Conservation (phyloP, 2,888 invertebrate genomes). For the Drosophila anomalata region DNA sequence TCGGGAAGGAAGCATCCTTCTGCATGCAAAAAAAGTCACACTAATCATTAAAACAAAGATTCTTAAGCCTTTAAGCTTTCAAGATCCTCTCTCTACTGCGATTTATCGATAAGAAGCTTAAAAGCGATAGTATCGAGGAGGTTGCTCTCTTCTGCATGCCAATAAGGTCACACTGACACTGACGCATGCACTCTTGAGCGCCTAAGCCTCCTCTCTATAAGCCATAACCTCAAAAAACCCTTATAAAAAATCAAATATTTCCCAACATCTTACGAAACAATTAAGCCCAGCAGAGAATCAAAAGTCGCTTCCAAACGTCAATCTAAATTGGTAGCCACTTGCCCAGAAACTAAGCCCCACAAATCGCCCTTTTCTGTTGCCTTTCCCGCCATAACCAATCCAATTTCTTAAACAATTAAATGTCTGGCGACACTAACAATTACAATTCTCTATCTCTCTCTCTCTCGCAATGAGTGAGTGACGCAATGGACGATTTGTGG, state of each 20-base stretch:
- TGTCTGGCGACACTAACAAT: constrained; percentile 23
- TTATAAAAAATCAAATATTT: neutral
- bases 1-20: too few relatives aligned
- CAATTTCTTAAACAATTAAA: constrained; percentile 28
- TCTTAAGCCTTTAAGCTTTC: too few relatives aligned
- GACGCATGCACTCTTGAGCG: too few relatives aligned
- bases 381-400: neutral
- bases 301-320: neutral
- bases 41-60: too few relatives aligned
- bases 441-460: neutral
- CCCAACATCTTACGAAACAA: neutral
- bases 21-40: too few relatives aligned
- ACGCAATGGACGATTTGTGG: constrained; percentile 29
- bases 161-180: too few relatives aligned
- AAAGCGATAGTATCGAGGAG: too few relatives aligned
- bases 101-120: too few relatives aligned
- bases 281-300: constrained; percentile 2
- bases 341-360: constrained; percentile 14
- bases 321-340: neutral
- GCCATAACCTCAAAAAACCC: too few relatives aligned
- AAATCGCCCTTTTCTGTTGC: constrained; percentile 16
- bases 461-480: constrained; percentile 2
- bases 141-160: too few relatives aligned
- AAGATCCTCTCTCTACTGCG: too few relatives aligned
- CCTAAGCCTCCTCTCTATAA: neutral